A percentile compares a stretch with the other conserved stretches of the same genome.
Conservation (phyloP, 2,797 vertebrate species). For the Craterocephalus amniculus region DNA sequence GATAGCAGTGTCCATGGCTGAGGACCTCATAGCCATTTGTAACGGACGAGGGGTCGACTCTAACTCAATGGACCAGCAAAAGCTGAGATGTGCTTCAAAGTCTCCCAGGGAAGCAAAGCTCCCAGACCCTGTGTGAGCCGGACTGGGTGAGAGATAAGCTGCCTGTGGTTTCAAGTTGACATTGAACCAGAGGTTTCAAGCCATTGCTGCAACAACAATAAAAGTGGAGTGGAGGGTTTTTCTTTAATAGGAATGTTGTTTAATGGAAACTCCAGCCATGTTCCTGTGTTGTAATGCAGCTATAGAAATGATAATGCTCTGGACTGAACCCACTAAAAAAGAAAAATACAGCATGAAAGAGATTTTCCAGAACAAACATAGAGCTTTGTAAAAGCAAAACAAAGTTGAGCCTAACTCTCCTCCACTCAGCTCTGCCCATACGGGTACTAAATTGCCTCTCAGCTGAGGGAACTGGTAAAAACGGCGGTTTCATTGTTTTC, state of each 20-base stretch:
- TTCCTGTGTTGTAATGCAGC: too few species aligned
- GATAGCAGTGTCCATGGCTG: background rate
- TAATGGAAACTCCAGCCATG: background rate
- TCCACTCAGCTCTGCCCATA: slow-evolving; percentile 45
- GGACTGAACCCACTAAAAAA: slow-evolving; percentile 1
- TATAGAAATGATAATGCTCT: background rate
- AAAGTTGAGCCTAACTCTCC: slow-evolving; percentile 32
- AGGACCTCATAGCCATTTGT: background rate
- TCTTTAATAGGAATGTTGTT: too few species aligned
- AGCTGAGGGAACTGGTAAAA: slow-evolving; percentile 53
- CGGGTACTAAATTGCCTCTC: slow-evolving; percentile 66
- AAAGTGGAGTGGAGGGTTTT: too few species aligned
- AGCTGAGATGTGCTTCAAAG: background rate
- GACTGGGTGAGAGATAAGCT: slow-evolving; percentile 1
- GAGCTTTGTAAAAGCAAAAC: slow-evolving; percentile 53
- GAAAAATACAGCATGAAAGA: slow-evolving; percentile 33
- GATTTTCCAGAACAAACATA: slow-evolving; percentile 22
- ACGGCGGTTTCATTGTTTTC: slow-evolving; percentile 38
- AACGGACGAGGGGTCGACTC: background rate
- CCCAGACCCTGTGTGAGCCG: background rate
- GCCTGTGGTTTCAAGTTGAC: background rate
- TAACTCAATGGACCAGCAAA: background rate
- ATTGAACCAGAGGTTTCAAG: background rate
- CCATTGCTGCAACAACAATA: too few species aligned
- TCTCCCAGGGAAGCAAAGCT: background rate